Percentiles rank a stretch among this genome's conserved stretches.
Evolutionary conservation across 2,797 vertebrate species (phyloP).

Genomic region (Lepidocolaptes lacrymiger): DNA sequence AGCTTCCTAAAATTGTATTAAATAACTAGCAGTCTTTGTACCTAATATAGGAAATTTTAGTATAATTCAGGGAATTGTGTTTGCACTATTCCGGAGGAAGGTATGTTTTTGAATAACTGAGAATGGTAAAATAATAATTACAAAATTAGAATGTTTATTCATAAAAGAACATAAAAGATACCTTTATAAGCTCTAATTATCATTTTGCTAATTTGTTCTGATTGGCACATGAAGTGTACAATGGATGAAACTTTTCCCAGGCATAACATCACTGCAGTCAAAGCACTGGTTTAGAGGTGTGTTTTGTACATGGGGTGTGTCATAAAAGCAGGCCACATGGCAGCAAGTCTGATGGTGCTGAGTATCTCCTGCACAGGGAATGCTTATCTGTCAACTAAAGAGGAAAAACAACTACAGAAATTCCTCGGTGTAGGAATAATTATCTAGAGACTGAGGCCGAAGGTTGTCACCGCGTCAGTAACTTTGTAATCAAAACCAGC

Average conservation of each 20-base stretch:
- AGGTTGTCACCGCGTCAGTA: not conserved
- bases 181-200: slow-evolving; percentile 53
- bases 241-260: not conserved
- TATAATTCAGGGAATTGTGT: not conserved
- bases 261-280: not conserved
- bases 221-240: not conserved
- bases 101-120: slow-evolving; percentile 10
- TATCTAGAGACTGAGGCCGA: not conserved
- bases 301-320: not conserved
- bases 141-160: slow-evolving; percentile 51
- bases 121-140: slow-evolving; percentile 61
- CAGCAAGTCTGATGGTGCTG: not conserved
- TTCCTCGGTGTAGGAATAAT: not conserved
- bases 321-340: not conserved
- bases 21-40: slow-evolving; percentile 2
- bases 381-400: not conserved
- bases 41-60: not conserved
- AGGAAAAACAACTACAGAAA: not conserved
- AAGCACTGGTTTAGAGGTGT: not conserved
- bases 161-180: slow-evolving; percentile 31
- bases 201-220: slow-evolving; percentile 46
- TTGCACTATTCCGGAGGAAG: not conserved
- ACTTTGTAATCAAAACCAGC: not conserved
- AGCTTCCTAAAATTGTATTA: not conserved
- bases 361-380: not conserved